Evolutionary conservation across 1,140 invertebrate genomes (phyloP), one percentile per base, ranked within the genome.

Genomic region (Drosophila dunni): DNA sequence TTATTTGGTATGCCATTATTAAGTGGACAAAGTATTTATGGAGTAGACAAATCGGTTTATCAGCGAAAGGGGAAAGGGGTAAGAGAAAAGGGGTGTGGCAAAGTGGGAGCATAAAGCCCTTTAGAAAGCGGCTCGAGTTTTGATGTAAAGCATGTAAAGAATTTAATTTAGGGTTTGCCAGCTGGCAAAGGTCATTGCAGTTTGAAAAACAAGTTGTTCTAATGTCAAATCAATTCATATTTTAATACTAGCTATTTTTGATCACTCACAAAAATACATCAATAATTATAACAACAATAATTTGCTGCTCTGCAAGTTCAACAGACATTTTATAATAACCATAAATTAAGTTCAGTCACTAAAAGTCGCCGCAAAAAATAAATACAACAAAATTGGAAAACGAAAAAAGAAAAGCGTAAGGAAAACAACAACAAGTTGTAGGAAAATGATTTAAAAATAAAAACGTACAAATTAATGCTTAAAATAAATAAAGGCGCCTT

Each of bases 261-360:
- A n/a, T 40, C 6, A 40, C 3, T 11, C n/a, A 40, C 10, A 24
- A 11, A 54, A 64, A 66, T 45, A 58, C 61, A 67, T 65, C 53
- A 64, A 69, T 70, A 60, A 10, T 62, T 8, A 53, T 38, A 58
- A 44, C 71, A 36, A 8, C 33, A 56, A 42, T 3, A 42, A 38
- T 64, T 46, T 46, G 7, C 17, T 17, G n/a, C 33, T 42, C 57
- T 11, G 29, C 42, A 89, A 89, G 84, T 90, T 89, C 85, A 89
- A 76, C 84, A 64, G 70, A 73, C 74, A 20, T 20, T 89, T 80
- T 84, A 88, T 89, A 75, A 64, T 70, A 88, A 68, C 80, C 56
- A 89, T 89, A 89, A 89, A 89, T 89, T 84, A 90, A 75, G 70
- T 85, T 81, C 65, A 89, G 85, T 84, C 75, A 81, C 80, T 90